These are phyloP conservation scores for Gadus chalcogrammus DNA, from an alignment of 2,113 vertebrate species.

Conservation along the genomic window DNA sequence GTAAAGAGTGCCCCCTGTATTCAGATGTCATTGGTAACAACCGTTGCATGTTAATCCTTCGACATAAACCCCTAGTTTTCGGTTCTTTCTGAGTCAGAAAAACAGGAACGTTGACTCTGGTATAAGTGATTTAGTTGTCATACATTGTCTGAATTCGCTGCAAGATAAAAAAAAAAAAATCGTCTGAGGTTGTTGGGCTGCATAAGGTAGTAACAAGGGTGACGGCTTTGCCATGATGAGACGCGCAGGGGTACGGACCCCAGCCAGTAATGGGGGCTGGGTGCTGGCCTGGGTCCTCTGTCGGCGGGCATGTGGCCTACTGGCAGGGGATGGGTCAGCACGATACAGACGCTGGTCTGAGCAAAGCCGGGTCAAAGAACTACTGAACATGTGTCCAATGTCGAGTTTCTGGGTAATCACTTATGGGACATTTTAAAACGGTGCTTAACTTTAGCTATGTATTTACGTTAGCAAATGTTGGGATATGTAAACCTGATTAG, in stretches of 20 bases:
- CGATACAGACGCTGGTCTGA: conserved; percentile 54
- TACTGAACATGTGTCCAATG: no score
- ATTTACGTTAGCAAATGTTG: no score
- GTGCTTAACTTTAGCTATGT: no score
- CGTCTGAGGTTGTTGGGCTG: neutral
- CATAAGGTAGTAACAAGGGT: neutral
- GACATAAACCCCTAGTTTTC: no score
- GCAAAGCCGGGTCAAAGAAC: neutral
- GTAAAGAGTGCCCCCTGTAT: conserved; percentile 53
- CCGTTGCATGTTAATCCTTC: neutral
- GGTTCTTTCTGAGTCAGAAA: neutral
- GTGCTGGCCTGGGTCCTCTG: conserved; percentile 48
- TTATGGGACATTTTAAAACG: no score
- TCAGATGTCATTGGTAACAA: neutral
- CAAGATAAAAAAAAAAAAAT: no score
- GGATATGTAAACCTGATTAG: neutral
- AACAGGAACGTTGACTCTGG: no score
- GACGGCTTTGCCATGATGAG: conserved; percentile 61
- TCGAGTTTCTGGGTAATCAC: no score
- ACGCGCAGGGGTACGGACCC: conserved; percentile 76
- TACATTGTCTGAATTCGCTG: no score
- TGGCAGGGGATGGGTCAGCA: conserved; percentile 34
- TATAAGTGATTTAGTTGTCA: no score
- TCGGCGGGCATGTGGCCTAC: conserved; percentile 53
- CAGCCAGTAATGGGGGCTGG: conserved; percentile 77